Evolutionary conservation across 30 jellyfish, hydroid and myxozoan genomes (phyloP), one percentile per base, ranked within the genome.

Genomic region (Pelagia noctiluca): DNA sequence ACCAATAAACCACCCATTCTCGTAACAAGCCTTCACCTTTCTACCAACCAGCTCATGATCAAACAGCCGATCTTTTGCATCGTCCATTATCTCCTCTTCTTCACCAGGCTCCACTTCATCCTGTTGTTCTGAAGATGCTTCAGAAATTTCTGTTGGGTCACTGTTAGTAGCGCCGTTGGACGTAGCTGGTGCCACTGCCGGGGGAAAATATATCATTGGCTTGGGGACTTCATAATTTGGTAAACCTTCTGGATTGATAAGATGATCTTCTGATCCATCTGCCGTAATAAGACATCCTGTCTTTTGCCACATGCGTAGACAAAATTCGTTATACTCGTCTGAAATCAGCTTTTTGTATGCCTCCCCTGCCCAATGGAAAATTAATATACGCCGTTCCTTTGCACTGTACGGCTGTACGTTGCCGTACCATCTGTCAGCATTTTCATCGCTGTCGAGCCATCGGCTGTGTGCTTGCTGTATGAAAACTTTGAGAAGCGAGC

Each of bases 261-360:
- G 62, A 29, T 72, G 33, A 38, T 88, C 95, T 1, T 81, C 77
- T 29, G 90, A 57, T 23, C 96, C 95, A 71, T 81, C 95, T 63
- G 96, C 97, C 8, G 95, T 79, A 23, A 88, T 80, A 21, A 88
- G 64, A 61, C 90, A 88, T 13, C 90, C 96, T 0, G 96, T 80
- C 85, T 80, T 88, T 67, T 78, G 85, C 83, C 83, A 88, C 84
- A 0, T 8, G 57, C 50, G 34, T 35, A 32, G 57, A 32, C 87
- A 18, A 57, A 35, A 76, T 4, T 33, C 30, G 49, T 77, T 84
- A 47, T 86, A 86, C 79, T 76, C 70, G 16, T 28, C 66, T 3
- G 78, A 63, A 16, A 3, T 76, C 36, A 77, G 35, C 47, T 32
- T 62, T 60, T 78, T 63, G 75, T 82, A 86, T 13, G 87, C 96